Percentiles rank a stretch among this genome's conserved stretches.
Evolutionary conservation across 2,888 invertebrate genomes (phyloP).

Genomic region (Pantelozetes paolii): DNA sequence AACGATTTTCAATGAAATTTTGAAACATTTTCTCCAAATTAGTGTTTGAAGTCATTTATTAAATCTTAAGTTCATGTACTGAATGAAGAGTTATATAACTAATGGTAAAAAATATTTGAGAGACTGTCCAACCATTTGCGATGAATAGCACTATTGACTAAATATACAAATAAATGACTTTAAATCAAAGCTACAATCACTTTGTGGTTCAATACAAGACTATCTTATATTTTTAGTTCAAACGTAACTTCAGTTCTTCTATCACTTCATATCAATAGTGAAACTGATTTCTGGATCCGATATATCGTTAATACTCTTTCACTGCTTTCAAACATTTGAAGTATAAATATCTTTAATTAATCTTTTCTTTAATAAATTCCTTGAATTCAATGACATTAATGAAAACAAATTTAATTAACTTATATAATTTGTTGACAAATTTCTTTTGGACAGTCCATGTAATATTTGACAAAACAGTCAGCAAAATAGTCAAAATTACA

Average conservation of each 20-base stretch:
- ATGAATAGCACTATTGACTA: slow-evolving; percentile 30
- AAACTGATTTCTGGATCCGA: neutral
- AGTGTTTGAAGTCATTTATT: slow-evolving; percentile 33
- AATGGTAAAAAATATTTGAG: slow-evolving; percentile 9
- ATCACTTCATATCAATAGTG: neutral
- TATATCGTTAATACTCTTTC: slow-evolving; percentile 2
- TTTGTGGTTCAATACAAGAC: slow-evolving; percentile 29
- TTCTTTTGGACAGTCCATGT: too few species aligned
- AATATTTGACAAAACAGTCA: too few species aligned
- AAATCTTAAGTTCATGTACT: neutral
- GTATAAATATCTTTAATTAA: slow-evolving; percentile 23
- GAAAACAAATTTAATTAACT: too few species aligned
- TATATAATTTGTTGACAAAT: too few species aligned
- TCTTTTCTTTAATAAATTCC: neutral
- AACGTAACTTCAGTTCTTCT: slow-evolving; percentile 1
- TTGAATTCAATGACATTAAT: neutral
- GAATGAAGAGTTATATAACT: neutral
- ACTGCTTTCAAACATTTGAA: neutral
- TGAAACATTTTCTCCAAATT: slow-evolving; percentile 26
- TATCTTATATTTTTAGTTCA: neutral
- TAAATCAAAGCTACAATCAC: slow-evolving; percentile 25
- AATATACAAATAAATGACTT: slow-evolving; percentile 28
- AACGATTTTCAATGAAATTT: slow-evolving; percentile 34
- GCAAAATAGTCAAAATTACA: too few species aligned
- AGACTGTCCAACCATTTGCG: slow-evolving; percentile 31